Base-by-base conservation (phyloP, 2,888 invertebrate species). In the Thumatha senex region DNA sequence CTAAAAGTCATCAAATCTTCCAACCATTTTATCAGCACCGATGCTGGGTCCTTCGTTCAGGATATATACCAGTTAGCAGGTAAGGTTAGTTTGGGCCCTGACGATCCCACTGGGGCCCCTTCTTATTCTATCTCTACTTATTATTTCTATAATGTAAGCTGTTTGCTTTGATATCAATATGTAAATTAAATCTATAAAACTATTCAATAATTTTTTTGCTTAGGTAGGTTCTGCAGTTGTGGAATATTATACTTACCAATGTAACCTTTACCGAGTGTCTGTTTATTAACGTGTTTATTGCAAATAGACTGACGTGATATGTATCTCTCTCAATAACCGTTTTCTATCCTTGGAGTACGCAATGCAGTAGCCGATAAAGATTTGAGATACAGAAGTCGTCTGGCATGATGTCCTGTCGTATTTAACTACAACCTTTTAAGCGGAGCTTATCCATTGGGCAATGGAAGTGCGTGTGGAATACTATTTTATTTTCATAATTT, bases 351-450 rank as follows among this genome's bases (percentile, higher is more conserved):
- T 7, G 43, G 18, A 51, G 39, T 41, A 40, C 52, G 54, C 48
- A 59, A 61, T 48, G 57, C 51, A 61, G 56, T 61, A 68, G 60
- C 60, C 54, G 58, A 60, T 65, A 51, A 39, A 63, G 63, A 66
- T 67, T 63, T 62, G 41, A 60, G 56, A 58, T 55, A 53, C 53
- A 52, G 52, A 54, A 56, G 56, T 57, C 55, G 46, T 47, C 47
- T 48, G 54, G 44, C 62, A 60, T 66, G 66, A 66, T 56, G 52
- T 56, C 55, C 51, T 40, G 47, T 48, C 49, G 57, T 56, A 58
- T 63, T 64, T 64, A 63, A 61, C 46, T 58, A 54, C 58, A 58
- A 58, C 56, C 58, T 56, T 61, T 56, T 57, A 68, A 58, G 58
- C 43, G 54, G 55, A 58, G 54, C 55, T 59, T 57, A 58, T 54